These are phyloP conservation scores for Chymomyza costata DNA, from an alignment of 1,140 invertebrate genomes.

Conservation along the genomic window DNA sequence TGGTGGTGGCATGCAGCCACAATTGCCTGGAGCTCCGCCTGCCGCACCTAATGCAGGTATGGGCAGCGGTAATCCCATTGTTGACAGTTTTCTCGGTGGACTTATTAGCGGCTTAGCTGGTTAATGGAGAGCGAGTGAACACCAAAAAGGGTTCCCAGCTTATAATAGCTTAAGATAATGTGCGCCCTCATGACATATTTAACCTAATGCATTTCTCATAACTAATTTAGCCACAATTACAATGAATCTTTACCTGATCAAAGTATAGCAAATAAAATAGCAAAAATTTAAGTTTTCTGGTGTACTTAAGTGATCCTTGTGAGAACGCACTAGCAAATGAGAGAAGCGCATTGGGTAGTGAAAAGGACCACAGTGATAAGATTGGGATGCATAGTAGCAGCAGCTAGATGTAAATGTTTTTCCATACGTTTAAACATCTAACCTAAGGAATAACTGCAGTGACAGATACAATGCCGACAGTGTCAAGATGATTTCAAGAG, in stretches of 20 bases:
- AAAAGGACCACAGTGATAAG: no score
- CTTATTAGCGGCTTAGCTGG: constrained; percentile 60
- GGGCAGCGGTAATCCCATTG: constrained; percentile 55
- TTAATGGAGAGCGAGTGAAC: constrained; percentile 29
- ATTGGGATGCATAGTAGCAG: no score
- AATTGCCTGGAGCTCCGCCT: constrained; percentile 11
- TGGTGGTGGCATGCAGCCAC: constrained; percentile 7
- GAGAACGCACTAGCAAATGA: no score
- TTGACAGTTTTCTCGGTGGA: constrained; percentile 60
- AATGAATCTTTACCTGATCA: constrained; percentile 26
- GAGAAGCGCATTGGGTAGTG: no score
- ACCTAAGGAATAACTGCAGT: no score
- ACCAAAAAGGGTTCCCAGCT: constrained; percentile 27
- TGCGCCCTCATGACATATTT: constrained; percentile 9
- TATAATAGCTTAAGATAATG: no score
- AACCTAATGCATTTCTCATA: constrained; percentile 40
- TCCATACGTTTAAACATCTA: no score
- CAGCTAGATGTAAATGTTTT: no score
- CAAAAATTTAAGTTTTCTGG: background rate
- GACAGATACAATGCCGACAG: no score
- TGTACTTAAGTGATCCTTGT: background rate
- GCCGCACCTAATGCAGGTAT: constrained; percentile 21
- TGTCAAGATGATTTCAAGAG: no score
- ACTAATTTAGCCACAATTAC: constrained; percentile 22
- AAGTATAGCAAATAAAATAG: constrained; percentile 30